These are phyloP conservation scores for Dolichopus griseipennis DNA, from an alignment of 2,888 invertebrate genomes.

Conservation along the genomic window DNA sequence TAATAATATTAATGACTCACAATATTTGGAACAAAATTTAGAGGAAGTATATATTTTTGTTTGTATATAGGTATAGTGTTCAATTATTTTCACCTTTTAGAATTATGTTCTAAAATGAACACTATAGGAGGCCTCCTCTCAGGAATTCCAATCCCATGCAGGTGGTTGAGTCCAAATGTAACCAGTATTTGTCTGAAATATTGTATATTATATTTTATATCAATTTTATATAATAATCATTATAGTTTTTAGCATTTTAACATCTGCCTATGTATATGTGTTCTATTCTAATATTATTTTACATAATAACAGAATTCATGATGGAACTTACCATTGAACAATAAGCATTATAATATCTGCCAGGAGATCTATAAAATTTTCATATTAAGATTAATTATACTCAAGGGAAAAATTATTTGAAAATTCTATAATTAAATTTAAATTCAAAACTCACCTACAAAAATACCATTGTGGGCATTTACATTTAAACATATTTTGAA, in stretches of 20 bases:
- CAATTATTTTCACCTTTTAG: too few relatives aligned
- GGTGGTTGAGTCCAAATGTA: slow-evolving; percentile 87
- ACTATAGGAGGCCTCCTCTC: slow-evolving; percentile 15
- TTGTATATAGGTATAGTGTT: too few relatives aligned
- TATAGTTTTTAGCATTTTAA: too few relatives aligned
- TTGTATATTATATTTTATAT: too few relatives aligned
- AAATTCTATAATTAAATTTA: not conserved
- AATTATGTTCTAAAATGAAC: slow-evolving; percentile 1
- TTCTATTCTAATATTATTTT: not conserved
- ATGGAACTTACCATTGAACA: slow-evolving; percentile 64
- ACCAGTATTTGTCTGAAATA: slow-evolving; percentile 62
- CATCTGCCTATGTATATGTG: too few relatives aligned
- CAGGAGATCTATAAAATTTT: slow-evolving; percentile 62
- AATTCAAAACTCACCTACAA: slow-evolving; percentile 50
- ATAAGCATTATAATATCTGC: slow-evolving; percentile 80
- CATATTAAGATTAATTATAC: slow-evolving; percentile 4
- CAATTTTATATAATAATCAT: too few relatives aligned
- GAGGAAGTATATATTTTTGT: not conserved
- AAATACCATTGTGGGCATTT: slow-evolving; percentile 83
- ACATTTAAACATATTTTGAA: slow-evolving; percentile 76
- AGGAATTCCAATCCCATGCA: slow-evolving; percentile 40
- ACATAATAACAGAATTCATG: too few relatives aligned
- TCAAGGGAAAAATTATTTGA: not conserved
- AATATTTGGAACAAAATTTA: slow-evolving; percentile 1
- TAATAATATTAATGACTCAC: not conserved